These are phyloP conservation scores for Rhegmatorhina hoffmannsi DNA, from an alignment of 2,113 vertebrate genomes.

Conservation along the genomic window DNA sequence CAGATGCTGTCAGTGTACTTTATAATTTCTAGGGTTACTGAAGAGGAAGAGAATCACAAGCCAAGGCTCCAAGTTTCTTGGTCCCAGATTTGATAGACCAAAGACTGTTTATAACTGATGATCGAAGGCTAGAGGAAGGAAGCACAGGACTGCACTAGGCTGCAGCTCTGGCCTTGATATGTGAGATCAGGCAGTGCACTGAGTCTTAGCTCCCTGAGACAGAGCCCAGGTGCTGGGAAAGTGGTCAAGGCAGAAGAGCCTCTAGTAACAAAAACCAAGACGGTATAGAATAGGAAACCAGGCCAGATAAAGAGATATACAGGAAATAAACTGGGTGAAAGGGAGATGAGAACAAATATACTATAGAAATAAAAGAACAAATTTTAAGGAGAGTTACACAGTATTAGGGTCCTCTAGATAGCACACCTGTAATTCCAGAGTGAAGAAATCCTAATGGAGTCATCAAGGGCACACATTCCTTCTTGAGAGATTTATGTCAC, in stretches of 20 bases:
- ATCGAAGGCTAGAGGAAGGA: not conserved
- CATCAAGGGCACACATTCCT: not conserved
- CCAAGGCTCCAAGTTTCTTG: not conserved
- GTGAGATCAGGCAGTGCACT: not conserved
- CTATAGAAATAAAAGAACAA: not conserved
- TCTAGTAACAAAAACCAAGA: not conserved
- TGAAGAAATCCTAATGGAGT: not conserved
- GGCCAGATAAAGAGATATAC: not conserved
- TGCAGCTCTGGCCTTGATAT: not conserved
- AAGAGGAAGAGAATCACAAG: not conserved
- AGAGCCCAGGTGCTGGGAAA: not conserved
- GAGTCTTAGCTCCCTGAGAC: not conserved
- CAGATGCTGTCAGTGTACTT: not conserved
- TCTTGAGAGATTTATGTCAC: not conserved
- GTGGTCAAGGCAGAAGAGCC: not conserved
- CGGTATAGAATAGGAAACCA: not conserved
- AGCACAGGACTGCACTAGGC: accelerated
- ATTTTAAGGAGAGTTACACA: not conserved
- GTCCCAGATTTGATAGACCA: not conserved
- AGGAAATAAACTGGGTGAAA: not conserved
- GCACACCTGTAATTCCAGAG: not conserved
- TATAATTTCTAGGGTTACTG: not conserved
- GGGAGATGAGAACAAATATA: not conserved
- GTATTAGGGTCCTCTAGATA: not conserved
- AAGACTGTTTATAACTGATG: not conserved